Percentiles rank a stretch among this genome's conserved stretches.
These are phyloP conservation scores for Macroglossus sobrinus DNA, from an alignment of 2,113 vertebrate genomes.

Conservation along the genomic window DNA sequence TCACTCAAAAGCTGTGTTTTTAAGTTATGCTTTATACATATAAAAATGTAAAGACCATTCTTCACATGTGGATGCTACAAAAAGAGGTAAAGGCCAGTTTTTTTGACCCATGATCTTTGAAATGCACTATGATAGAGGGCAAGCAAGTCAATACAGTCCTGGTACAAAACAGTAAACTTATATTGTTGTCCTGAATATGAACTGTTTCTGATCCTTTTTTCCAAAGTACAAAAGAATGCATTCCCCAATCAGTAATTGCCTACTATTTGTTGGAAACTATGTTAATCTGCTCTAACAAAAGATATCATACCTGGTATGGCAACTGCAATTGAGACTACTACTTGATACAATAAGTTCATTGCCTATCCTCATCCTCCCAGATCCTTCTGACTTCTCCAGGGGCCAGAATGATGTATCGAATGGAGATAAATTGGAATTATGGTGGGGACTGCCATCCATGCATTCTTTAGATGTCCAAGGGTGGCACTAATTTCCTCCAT, in stretches of 20 bases:
- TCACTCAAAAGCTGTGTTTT: background rate
- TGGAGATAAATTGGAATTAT: background rate
- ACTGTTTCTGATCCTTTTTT: background rate
- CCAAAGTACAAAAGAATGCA: background rate
- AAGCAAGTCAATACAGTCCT: background rate
- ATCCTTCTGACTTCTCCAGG: background rate
- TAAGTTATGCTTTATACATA: background rate
- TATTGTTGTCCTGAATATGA: background rate
- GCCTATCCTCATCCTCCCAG: background rate
- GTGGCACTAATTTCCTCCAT: background rate
- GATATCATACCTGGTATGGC: background rate
- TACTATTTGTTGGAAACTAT: background rate
- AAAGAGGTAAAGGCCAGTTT: background rate
- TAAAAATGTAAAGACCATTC: background rate
- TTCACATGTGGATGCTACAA: background rate
- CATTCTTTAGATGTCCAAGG: background rate
- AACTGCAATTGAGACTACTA: background rate
- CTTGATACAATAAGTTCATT: background rate
- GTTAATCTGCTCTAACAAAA: background rate
- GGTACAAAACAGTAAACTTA: background rate
- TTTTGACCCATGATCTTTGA: background rate
- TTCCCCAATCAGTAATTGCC: background rate
- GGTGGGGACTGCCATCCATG: background rate
- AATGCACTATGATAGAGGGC: background rate
- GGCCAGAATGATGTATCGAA: background rate